Base-by-base conservation (phyloP, 2,113 vertebrate species). In the Semicossyphus pulcher region DNA sequence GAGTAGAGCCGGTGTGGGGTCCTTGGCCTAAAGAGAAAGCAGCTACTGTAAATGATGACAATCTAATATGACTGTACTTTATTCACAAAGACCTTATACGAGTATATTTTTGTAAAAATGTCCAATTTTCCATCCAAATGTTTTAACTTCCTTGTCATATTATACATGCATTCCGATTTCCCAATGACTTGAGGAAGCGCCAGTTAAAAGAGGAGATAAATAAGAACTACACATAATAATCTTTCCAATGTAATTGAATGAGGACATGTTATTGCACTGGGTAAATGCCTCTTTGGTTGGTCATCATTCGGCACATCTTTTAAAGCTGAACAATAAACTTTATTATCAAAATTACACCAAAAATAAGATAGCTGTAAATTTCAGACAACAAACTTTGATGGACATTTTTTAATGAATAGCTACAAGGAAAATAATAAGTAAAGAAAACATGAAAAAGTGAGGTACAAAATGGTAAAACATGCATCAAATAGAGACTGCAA, bases 311-410 rank as follows among this genome's bases (percentile, higher is more conserved):
- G 20, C 18, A 60, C 3, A 10, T 29, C 18, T 20, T 20, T 36
- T 9, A 57, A 48, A 29, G n/a, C n/a, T n/a, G n/a, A n/a, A n/a
- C n/a, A n/a, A n/a, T n/a, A 26, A 51, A 36, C 4, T 36, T 64
- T 56, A 68, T 61, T 32, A 26, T 21, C 28, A 34, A 61, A 56
- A 36, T 7, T 20, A 34, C 5, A 72, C 8, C n/a, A 67, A 58
- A 26, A 34, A 39, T 20, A 15, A 23, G 49, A 58, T 21, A 12
- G 16, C 12, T 41, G 7, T 0, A 25, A 18, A 53, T 70, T 29
- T 69, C 18, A 34, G 52, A 68, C 26, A 54, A 42, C 4, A 47
- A 42, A 45, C 2, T 18, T 21, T 1, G 34, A 0, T 63, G 29
- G 14, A 39, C 25, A n/a, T n/a, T n/a, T n/a, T n/a, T n/a, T n/a